Base-by-base conservation (phyloP, 2,797 vertebrate genomes). In the Hemibagrus guttatus region DNA sequence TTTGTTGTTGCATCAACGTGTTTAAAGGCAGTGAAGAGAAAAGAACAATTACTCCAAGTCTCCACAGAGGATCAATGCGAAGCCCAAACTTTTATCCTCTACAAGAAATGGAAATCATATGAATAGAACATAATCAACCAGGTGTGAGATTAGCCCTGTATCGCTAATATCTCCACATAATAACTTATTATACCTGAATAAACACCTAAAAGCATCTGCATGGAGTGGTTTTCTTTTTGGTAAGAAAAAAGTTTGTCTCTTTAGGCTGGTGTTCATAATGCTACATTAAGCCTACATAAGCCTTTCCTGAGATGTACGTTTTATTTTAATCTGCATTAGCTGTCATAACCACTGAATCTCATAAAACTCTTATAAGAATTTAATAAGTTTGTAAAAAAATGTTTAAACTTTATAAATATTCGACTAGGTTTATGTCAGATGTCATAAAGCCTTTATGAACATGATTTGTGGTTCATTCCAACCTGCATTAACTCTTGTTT, bases 1-100 rank as follows among this genome's bases (percentile, higher is more conserved):
- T 94, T 95, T 93, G 92, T 94, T 92, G 3, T 42, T 26, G 76
- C 21, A 80, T 93, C 92, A 93, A 94, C 90, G 92, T 91, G 93
- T 93, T 93, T 91, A 87, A 91, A 92, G 85, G 90, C 91, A 92
- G 90, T 88, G 90, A 91, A 93, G 93, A 92, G 91, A 91, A 90
- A 94, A 93, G 90, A 91, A 92, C 91, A 93, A 93, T 95, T 94
- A 94, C 92, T 90, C 89, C 92, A 86, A 87, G 19, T 39, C 76
- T 81, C 78, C 59, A 17, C 35, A 19, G 72, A 83, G 78, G 59
- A 86, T 59, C 83, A 71, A 63, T 82, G 68, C 31, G 46, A 63
- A 52, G 75, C 75, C 68, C 71, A 42, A 80, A 80, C 59, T 49
- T 81, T 83, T 82, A 78, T 76, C 49, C 83, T 46, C 31, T 3